Evolutionary conservation across 2,888 invertebrate species (phyloP).

Genomic region (Lasioglossum oenotherae): DNA sequence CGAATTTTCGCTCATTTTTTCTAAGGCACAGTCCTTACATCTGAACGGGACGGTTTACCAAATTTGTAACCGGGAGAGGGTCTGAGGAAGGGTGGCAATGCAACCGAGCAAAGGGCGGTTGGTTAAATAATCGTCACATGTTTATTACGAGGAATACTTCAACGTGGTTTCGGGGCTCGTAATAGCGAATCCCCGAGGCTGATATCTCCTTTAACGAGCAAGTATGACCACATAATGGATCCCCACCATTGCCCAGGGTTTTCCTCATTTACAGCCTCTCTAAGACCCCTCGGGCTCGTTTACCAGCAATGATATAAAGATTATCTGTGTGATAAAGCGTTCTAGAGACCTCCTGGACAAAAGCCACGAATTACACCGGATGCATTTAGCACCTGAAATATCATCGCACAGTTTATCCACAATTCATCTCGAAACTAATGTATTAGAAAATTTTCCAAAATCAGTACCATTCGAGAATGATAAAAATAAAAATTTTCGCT

Average conservation of each 20-base stretch:
- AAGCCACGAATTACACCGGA: background rate
- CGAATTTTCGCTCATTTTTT: background rate
- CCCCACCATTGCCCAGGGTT: conserved; percentile 29
- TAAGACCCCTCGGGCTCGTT: conserved; percentile 43
- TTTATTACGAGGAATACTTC: conserved; percentile 30
- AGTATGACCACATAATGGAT: conserved; percentile 47
- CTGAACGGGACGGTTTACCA: too few species aligned
- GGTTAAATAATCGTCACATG: conserved; percentile 35
- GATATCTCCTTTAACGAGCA: conserved; percentile 52
- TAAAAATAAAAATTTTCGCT: background rate
- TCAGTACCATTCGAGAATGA: too few species aligned
- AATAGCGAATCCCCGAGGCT: conserved; percentile 17
- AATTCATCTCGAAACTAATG: background rate
- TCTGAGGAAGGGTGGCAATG: background rate
- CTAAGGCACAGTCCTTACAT: background rate
- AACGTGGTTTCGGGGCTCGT: conserved; percentile 18
- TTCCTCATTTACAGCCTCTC: conserved; percentile 54
- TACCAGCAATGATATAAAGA: conserved; percentile 45
- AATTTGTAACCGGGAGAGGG: background rate
- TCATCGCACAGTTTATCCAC: background rate
- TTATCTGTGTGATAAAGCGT: conserved; percentile 56
- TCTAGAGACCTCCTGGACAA: conserved; percentile 28
- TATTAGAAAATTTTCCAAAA: background rate
- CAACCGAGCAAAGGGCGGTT: background rate
- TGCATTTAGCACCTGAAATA: conserved; percentile 22